These are phyloP conservation scores for Scaptomyza polygonia DNA, from an alignment of 2,888 invertebrate species.

Conservation along the genomic window DNA sequence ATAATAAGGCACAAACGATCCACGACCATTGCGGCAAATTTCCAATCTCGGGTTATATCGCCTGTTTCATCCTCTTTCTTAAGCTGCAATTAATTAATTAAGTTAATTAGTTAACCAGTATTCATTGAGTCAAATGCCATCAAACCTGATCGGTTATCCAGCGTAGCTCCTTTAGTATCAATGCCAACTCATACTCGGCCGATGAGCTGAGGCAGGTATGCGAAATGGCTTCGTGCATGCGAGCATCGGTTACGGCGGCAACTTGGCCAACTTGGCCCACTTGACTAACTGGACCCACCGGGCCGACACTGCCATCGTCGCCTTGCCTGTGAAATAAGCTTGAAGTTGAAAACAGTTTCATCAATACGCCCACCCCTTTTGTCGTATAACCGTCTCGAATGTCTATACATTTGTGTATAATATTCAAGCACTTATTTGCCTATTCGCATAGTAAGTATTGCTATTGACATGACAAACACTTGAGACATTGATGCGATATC, in stretches of 20 bases:
- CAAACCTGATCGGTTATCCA: slow-evolving; percentile 97
- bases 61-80: slow-evolving; percentile 96
- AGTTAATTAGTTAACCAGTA: not conserved
- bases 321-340: slow-evolving; percentile 71
- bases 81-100: slow-evolving; percentile 85
- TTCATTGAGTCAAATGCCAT: too few relatives aligned
- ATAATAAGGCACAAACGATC: slow-evolving; percentile 99
- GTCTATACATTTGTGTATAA: not conserved
- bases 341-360: slow-evolving; percentile 21
- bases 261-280: slow-evolving; percentile 84
- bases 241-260: slow-evolving; percentile 85
- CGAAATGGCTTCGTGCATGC: slow-evolving; percentile 90
- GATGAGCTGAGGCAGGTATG: slow-evolving; percentile 92
- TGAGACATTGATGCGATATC: slow-evolving; percentile 20
- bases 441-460: slow-evolving; percentile 20
- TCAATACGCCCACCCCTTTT: slow-evolving; percentile 13
- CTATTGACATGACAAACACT: slow-evolving; percentile 41
- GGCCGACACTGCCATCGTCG: slow-evolving; percentile 83
- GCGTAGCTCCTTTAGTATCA: slow-evolving; percentile 96
- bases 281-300: slow-evolving; percentile 65
- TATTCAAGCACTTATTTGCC: slow-evolving; percentile 24
- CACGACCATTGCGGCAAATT: slow-evolving; percentile 99
- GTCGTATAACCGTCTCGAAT: not conserved
- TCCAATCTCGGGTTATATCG: slow-evolving; percentile 98
- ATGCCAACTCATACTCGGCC: slow-evolving; percentile 95